Evolutionary conservation across 1,140 invertebrate genomes (phyloP).

Genomic region (Anastrepha obliqua): DNA sequence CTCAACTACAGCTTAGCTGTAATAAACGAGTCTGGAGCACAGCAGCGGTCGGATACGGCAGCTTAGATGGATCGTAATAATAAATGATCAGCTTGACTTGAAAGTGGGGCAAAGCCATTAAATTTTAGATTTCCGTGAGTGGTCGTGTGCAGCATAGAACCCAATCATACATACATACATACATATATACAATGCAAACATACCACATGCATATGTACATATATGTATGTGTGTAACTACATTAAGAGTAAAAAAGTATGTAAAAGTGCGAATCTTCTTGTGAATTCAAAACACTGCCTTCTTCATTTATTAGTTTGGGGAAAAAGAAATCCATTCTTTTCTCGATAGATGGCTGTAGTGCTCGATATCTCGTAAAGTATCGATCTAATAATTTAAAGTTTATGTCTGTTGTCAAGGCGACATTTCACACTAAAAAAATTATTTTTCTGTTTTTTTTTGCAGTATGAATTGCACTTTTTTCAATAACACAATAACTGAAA

Average conservation of each 20-base stretch:
- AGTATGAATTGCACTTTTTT: too few species aligned
- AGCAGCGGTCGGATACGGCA: not conserved
- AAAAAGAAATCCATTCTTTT: too few species aligned
- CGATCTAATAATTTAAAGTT: too few species aligned
- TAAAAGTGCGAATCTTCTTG: conserved; percentile 32
- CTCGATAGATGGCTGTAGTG: too few species aligned
- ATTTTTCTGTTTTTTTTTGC: too few species aligned
- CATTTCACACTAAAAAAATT: too few species aligned
- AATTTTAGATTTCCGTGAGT: conserved; percentile 40
- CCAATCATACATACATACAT: not conserved
- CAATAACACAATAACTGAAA: too few species aligned
- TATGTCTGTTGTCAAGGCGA: too few species aligned
- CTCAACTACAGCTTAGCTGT: conserved; percentile 13
- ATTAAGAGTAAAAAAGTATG: not conserved
- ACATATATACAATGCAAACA: not conserved
- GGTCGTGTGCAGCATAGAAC: not conserved
- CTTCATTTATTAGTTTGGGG: not conserved
- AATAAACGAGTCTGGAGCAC: not conserved
- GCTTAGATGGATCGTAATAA: conserved; percentile 51
- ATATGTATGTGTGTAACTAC: not conserved
- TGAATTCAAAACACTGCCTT: not conserved
- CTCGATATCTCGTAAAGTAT: too few species aligned
- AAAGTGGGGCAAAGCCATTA: conserved; percentile 55
- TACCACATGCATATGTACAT: not conserved
- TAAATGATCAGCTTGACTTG: conserved; percentile 54